phyloP scores from a whole-genome alignment of 2,888 invertebrate species.

The Cephus pygmeus region DNA sequence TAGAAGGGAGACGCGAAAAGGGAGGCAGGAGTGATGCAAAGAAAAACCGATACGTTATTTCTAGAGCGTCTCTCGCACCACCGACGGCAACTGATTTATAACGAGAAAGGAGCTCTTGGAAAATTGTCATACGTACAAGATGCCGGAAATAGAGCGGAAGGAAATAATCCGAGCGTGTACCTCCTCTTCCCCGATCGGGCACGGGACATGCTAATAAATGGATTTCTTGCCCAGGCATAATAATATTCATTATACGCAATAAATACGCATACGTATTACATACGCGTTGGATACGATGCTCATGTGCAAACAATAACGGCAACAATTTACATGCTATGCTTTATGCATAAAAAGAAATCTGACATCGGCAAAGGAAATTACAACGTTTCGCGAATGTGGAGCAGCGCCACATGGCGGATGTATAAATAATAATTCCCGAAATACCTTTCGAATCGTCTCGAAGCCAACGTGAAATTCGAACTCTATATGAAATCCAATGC shows the following conservation, averaged over 20 bases:
- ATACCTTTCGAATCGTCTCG: background rate
- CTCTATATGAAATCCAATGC: background rate
- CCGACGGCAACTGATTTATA: conserved; percentile 29
- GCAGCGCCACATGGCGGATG: background rate
- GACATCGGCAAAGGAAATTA: background rate
- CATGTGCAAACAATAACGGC: background rate
- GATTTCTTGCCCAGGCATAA: background rate
- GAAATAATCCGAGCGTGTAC: conserved; percentile 34
- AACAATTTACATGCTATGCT: background rate
- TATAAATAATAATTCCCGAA: background rate
- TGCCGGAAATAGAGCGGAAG: conserved; percentile 43
- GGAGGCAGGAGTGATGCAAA: conserved; percentile 19
- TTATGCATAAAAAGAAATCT: background rate
- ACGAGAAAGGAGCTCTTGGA: conserved; percentile 21
- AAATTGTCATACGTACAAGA: conserved; percentile 21
- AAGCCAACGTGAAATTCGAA: background rate
- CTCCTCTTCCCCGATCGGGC: background rate
- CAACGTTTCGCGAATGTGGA: background rate
- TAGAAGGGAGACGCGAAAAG: conserved; percentile 8
- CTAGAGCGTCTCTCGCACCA: conserved; percentile 37
- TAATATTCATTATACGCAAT: background rate
- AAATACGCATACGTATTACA: background rate
- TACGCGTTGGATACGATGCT: background rate
- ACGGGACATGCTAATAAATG: background rate
- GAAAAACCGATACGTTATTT: conserved; percentile 55